Evolutionary conservation across 2,113 vertebrate species (phyloP), one percentile per base, ranked within the genome.

Genomic region (Suricata suricatta): DNA sequence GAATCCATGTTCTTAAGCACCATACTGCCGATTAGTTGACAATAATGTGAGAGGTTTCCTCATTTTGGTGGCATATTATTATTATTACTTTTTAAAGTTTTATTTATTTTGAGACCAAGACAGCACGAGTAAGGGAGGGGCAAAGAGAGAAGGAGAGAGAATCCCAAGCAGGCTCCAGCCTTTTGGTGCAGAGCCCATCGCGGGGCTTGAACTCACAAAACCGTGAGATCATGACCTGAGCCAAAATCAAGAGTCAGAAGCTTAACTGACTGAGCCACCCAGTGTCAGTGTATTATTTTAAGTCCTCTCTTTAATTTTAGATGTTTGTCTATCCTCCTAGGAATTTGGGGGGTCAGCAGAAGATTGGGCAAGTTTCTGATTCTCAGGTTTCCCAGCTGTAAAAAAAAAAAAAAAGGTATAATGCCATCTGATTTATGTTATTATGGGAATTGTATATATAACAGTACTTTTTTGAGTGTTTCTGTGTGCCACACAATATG

Each of bases 341-440:
- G 19, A 96, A 89, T 90, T 96, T 88, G 69, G 95, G 84, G 60
- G 31, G 41, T 81, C 85, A 85, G 11, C 27, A 96, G 76, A 91
- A 41, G 82, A 66, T 87, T 93, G 72, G 54, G n/a, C 33, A 93
- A 85, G 89, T 93, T 74, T 96, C 31, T 96, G 71, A 88, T 95
- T 52, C 44, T 96, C 47, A 50, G 66, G 21, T 91, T 95, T 74
- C 71, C 44, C 7, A 47, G 57, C 50, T 72, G 47, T 81, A 50
- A 69, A 88, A 41, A 60, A 38, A 10, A 41, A 41, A 68, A 38
- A 10, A 41, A 68, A 38, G 7, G 35, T 90, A 47, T 60, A 63
- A 68, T 87, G n/a, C 47, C 33, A 57, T n/a, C 9, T 90, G 54
- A 31, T 3, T 90, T 96, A 21, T 71, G 2, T 79, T 95, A 25